These are phyloP conservation scores for Takifugu flavidus DNA, from an alignment of 2,113 vertebrate genomes.

Conservation along the genomic window DNA sequence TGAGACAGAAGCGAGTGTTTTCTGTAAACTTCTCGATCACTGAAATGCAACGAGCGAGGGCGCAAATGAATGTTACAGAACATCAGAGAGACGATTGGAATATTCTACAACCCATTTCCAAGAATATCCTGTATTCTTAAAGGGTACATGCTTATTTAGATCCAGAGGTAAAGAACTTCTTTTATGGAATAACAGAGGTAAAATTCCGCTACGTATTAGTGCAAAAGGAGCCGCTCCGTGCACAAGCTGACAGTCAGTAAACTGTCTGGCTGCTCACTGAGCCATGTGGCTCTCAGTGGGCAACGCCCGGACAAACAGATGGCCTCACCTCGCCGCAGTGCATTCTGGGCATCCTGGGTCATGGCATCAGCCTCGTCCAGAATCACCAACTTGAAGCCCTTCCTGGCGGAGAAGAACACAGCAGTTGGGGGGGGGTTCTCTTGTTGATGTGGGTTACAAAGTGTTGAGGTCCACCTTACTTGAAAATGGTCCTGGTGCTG, in stretches of 20 bases:
- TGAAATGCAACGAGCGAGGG: slow-evolving; percentile 39
- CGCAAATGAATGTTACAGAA: background rate
- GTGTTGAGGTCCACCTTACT: slow-evolving; percentile 72
- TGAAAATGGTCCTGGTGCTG: slow-evolving; percentile 97
- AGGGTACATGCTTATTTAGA: no score
- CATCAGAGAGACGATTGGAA: background rate
- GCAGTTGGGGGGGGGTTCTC: background rate
- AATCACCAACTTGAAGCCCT: slow-evolving; percentile 96
- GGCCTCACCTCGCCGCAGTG: slow-evolving; percentile 89
- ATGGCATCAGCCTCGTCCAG: slow-evolving; percentile 97
- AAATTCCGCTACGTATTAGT: no score
- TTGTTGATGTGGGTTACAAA: background rate
- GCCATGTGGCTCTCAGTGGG: slow-evolving; percentile 63
- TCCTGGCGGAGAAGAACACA: slow-evolving; percentile 69
- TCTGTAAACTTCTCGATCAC: slow-evolving; percentile 98
- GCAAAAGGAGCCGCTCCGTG: background rate
- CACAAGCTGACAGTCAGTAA: slow-evolving; percentile 12
- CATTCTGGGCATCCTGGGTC: slow-evolving; percentile 98
- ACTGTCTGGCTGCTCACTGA: slow-evolving; percentile 51
- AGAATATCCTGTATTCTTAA: no score
- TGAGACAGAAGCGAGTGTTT: slow-evolving; percentile 94
- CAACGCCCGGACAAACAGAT: slow-evolving; percentile 64
- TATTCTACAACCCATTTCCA: background rate
- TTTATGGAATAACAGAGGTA: no score
- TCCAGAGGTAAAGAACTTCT: no score